A percentile compares a stretch with the other conserved stretches of the same genome.
Conservation (phyloP, 1,140 invertebrate genomes). For the Lordiphosa clarofinis region DNA sequence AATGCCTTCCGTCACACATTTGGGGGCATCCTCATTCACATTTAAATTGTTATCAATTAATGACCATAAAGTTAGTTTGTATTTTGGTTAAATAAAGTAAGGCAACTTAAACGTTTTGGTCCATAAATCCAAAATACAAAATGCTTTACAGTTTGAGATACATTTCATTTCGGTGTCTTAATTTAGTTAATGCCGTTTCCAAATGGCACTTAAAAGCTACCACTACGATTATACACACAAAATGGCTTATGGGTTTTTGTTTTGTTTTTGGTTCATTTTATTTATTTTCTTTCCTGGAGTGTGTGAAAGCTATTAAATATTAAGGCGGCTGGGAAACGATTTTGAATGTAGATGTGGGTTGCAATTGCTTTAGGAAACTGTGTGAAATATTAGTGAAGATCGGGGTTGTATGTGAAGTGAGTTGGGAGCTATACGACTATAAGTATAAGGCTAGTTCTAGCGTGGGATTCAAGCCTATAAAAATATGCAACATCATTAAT, state of each 20-base stretch:
- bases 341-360: neutral
- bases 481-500: too few species aligned
- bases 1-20: constrained; percentile 69
- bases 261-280: constrained; percentile 12
- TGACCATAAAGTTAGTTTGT: constrained; percentile 40
- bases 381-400: too few species aligned
- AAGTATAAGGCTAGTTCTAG: too few species aligned
- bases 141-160: constrained; percentile 51
- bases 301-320: constrained; percentile 66
- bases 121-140: constrained; percentile 43
- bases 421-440: too few species aligned
- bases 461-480: too few species aligned
- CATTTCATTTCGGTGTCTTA: constrained; percentile 40
- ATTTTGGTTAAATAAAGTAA: constrained; percentile 48
- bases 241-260: constrained; percentile 29
- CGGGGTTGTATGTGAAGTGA: too few species aligned
- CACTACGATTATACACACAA: constrained; percentile 27
- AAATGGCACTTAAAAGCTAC: constrained; percentile 56
- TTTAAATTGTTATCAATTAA: constrained; percentile 63
- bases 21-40: constrained; percentile 27
- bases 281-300: constrained; percentile 37
- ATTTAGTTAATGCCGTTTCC: constrained; percentile 61
- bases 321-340: neutral
- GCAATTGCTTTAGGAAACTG: too few species aligned
- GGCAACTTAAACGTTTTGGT: constrained; percentile 28